Evolutionary conservation across 2,888 invertebrate genomes (phyloP), one percentile per base, ranked within the genome.

Genomic region (Cylloceria caligata): DNA sequence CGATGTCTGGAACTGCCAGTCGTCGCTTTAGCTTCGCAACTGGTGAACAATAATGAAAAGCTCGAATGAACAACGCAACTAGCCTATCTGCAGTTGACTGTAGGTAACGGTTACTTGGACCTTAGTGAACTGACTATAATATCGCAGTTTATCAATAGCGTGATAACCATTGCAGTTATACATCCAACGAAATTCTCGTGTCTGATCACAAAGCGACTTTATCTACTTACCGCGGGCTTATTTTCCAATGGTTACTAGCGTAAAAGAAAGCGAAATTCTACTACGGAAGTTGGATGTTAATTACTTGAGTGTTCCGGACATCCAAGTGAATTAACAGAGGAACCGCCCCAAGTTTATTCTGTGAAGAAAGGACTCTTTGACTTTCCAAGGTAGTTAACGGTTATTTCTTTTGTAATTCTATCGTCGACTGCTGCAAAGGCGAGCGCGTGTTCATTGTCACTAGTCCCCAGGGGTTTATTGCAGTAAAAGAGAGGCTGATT

Each of bases 11-110:
- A 69, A 42, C 21, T 68, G 68, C 19, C 69, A 55, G 36, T 1
- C 62, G 69, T 52, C 52, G 21, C 69, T 69, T 69, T 55, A 9
- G 55, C 24, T 52, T 55, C 9, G 69, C 69, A 55, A 55, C 19
- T 36, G 55, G 5, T 9, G 57, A 55, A 71, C 71, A 71, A 71
- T 71, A 30, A 57, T 2, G n/a, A 13, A 55, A 55, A 55, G 36
- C 39, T 52, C 52, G 52, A 39, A 36, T 24, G 52, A 55, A 69
- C 13, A 42, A 45, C n/a, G 42, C 39, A 55, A 69, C 52, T 55
- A 42, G 69, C 16, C 16, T 2, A 49, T 34, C 36, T 52, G 71
- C n/a, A n/a, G 11, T 11, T 19, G 30, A 57, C 55, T 42, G 42
- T 30, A 27, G 55, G 42, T 30, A 57, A 71, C 45, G 6, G 42